Evolutionary conservation across 2,797 vertebrate genomes (phyloP).

Genomic region (Takifugu ocellatus): DNA sequence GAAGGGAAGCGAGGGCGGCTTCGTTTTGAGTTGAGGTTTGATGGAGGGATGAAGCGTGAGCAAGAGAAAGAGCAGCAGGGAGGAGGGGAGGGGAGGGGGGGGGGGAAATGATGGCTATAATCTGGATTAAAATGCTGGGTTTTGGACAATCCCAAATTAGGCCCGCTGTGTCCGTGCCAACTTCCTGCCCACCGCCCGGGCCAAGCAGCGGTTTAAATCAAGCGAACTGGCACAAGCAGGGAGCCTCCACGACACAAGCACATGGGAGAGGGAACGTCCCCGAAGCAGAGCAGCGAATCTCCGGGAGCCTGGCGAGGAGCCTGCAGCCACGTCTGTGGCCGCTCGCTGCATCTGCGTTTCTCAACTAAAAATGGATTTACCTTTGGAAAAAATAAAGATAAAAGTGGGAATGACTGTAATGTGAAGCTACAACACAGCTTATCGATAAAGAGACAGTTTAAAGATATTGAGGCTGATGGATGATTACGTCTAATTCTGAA

Average conservation of each 20-base stretch:
- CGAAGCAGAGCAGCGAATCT: slow-evolving; percentile 4
- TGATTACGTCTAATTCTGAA: not conserved
- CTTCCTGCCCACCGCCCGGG: slow-evolving; percentile 46
- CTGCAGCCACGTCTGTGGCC: not conserved
- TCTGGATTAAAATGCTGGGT: slow-evolving; percentile 71
- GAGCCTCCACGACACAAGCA: slow-evolving; percentile 58
- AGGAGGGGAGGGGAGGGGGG: slow-evolving; percentile 14
- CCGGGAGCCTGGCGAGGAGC: not conserved
- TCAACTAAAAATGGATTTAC: too few relatives aligned
- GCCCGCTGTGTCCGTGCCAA: slow-evolving; percentile 37
- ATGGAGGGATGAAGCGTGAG: slow-evolving; percentile 30
- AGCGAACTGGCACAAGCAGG: slow-evolving; percentile 59
- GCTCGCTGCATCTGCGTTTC: not conserved
- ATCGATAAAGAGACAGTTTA: not conserved
- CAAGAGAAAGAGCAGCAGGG: slow-evolving; percentile 44
- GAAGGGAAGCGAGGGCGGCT: slow-evolving; percentile 16
- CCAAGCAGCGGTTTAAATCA: slow-evolving; percentile 60
- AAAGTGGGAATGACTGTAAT: too few relatives aligned
- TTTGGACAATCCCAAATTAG: slow-evolving; percentile 71
- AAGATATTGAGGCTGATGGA: not conserved
- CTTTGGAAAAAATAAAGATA: not conserved
- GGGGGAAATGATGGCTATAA: slow-evolving; percentile 63
- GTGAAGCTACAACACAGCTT: too few relatives aligned
- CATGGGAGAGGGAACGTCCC: slow-evolving; percentile 43
- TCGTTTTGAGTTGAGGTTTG: slow-evolving; percentile 13